A percentile compares a stretch with the other conserved stretches of the same genome.
Evolutionary conservation across 2,113 vertebrate species (phyloP).

Genomic region (mouse (Mus musculus)): DNA sequence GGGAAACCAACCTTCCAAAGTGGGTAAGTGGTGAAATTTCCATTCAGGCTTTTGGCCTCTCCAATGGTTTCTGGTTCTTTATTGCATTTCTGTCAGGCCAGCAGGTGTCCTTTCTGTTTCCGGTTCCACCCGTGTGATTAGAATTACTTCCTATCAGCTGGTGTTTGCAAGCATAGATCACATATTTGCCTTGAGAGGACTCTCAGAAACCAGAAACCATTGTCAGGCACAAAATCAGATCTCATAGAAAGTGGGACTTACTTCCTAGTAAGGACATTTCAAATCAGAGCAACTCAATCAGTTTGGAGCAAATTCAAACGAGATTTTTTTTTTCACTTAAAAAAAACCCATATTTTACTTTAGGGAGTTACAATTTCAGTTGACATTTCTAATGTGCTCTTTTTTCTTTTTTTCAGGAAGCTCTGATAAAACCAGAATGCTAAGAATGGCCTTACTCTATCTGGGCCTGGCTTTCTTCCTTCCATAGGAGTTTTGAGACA

Average conservation of each 20-base stretch:
- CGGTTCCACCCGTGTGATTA: not conserved
- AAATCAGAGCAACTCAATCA: not conserved
- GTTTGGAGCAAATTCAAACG: not conserved
- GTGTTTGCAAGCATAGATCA: not conserved
- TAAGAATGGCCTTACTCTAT: not conserved
- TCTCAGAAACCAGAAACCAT: not conserved
- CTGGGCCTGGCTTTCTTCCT: not conserved
- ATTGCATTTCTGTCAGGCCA: not conserved
- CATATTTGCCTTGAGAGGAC: not conserved
- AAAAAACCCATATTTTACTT: not conserved
- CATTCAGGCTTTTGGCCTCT: not conserved
- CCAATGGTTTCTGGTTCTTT: not conserved
- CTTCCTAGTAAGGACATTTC: not conserved
- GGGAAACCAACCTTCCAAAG: not conserved
- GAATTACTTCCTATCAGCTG: not conserved
- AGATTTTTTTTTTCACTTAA: not conserved
- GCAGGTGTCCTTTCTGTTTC: not conserved
- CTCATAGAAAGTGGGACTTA: not conserved
- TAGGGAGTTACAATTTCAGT: not conserved
- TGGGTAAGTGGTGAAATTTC: not conserved
- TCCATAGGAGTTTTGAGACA: not conserved
- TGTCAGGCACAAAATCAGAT: not conserved
- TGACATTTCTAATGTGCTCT: not conserved
- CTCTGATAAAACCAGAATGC: not conserved
- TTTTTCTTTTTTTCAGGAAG: not conserved